Conservation (phyloP, 2,113 vertebrate genomes). For the Pungitius pungitius region DNA sequence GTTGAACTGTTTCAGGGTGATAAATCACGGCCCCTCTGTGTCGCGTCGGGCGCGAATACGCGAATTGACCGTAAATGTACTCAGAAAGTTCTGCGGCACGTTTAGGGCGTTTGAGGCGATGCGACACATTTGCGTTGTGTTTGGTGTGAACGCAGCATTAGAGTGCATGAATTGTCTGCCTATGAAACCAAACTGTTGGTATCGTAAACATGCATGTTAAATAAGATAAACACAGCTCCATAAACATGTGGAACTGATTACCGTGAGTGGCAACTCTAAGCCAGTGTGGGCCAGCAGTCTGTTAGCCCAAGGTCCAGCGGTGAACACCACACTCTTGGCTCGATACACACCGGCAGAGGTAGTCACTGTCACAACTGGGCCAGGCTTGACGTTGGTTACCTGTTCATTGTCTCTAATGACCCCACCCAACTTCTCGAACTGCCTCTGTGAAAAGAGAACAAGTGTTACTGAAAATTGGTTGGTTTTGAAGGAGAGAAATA, state of each 20-base stretch:
- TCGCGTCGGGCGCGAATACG: too few relatives aligned
- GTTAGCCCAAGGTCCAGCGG: constrained; percentile 89
- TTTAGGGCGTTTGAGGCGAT: too few relatives aligned
- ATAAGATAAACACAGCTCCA: not conserved
- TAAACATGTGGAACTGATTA: constrained; percentile 46
- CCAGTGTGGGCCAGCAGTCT: constrained; percentile 80
- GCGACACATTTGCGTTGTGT: too few relatives aligned
- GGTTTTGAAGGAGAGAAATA: not conserved
- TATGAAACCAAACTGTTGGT: not conserved
- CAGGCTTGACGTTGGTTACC: constrained; percentile 84
- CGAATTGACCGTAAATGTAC: too few relatives aligned
- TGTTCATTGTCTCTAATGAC: constrained; percentile 84
- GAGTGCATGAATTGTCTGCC: not conserved
- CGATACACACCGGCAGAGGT: constrained; percentile 80
- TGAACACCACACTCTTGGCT: constrained; percentile 84
- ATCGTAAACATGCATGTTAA: not conserved
- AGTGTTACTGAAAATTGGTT: not conserved
- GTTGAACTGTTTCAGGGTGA: too few relatives aligned
- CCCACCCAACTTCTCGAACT: constrained; percentile 81
- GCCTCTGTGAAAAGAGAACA: constrained; percentile 74
- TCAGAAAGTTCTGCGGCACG: too few relatives aligned
- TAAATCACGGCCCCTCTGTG: too few relatives aligned
- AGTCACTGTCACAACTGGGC: constrained; percentile 78
- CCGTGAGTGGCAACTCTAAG: constrained; percentile 88
- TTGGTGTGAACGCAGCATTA: too few relatives aligned